A percentile compares a stretch with the other conserved stretches of the same genome.
Conservation (phyloP, 2,888 invertebrate genomes). For the Oxytorus armatus region DNA sequence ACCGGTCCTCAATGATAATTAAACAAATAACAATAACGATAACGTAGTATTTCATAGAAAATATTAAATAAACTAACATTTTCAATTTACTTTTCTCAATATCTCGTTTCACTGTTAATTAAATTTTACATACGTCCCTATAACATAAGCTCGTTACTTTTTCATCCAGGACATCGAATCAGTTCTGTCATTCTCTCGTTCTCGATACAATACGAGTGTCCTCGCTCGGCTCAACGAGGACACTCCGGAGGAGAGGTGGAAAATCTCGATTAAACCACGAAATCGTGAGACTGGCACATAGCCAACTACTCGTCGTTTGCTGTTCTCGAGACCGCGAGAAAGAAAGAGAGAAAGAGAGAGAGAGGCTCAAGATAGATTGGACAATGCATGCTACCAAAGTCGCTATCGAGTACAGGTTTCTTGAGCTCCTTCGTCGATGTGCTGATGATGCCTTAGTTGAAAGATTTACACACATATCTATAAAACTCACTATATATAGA, state of each 20-base stretch:
- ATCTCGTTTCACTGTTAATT: background rate
- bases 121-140: background rate
- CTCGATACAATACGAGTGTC: slow-evolving; percentile 40
- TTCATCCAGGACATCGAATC: slow-evolving; percentile 23
- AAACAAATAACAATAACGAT: no score
- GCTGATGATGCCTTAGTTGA: slow-evolving; percentile 7
- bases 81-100: background rate
- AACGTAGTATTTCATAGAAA: no score
- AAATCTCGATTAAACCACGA: slow-evolving; percentile 61
- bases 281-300: slow-evolving; percentile 53
- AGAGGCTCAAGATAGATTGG: slow-evolving; percentile 34
- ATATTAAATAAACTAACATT: no score
- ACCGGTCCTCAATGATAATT: no score
- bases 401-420: slow-evolving; percentile 37
- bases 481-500: no score
- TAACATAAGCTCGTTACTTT: slow-evolving; percentile 22
- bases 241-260: slow-evolving; percentile 50
- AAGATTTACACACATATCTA: slow-evolving; percentile 10
- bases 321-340: slow-evolving; percentile 23
- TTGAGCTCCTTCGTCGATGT: background rate
- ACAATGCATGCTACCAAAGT: slow-evolving; percentile 43
- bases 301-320: slow-evolving; percentile 53
- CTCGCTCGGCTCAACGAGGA: slow-evolving; percentile 23
- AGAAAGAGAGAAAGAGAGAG: slow-evolving; percentile 25
- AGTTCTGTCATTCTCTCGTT: slow-evolving; percentile 5